Base-by-base conservation (phyloP, 2,797 vertebrate genomes). In the Siniperca undulata region DNA sequence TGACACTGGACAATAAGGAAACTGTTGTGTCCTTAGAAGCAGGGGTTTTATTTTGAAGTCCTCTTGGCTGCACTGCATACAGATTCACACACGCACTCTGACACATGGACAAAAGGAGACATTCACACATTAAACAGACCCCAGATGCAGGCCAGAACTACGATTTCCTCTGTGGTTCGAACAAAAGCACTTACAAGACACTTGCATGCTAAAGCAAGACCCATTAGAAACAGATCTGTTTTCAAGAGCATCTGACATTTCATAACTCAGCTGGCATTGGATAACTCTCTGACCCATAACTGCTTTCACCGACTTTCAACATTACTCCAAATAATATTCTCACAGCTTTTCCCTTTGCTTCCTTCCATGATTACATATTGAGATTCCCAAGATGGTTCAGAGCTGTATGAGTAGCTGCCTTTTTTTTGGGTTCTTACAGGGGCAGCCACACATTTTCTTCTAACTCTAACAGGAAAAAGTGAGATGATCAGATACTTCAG, bases 1-100 rank as follows among this genome's bases (percentile, higher is more conserved):
- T 30, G 10, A 70, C 30, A 11, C 58, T 5, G 62, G 61, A 89
- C 82, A 88, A 82, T 84, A 85, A 85, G 42, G 64, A 74, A 72
- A 52, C 69, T 72, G 80, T 88, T 83, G 70, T 42, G 61, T 69
- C 20, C 70, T 62, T 9, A 17, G 11, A 78, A 40, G 5, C 27
- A 19, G 4, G 12, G 9, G 3, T 59, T 78, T 50, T 61, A 69
- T 61, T 71, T 52, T 48, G 3, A 67, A 69, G 52, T 50, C 30
- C 42, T 78, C 14, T 61, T 6, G 19, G 34, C 50, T 80, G 68
- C 50, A 20, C 50, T 9, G 9, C 22, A 20, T 19, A 22, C 19
- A 71, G 8, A 64, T 30, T 69, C 70, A 64, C 61, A 86, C 72
- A 56, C 3, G 6, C 59, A 78, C 30, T 2, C 7, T 69, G 44